Percentiles rank a stretch among this genome's conserved stretches.
Evolutionary conservation across 1,140 invertebrate species (phyloP).

Genomic region (Hestina assimilis): DNA sequence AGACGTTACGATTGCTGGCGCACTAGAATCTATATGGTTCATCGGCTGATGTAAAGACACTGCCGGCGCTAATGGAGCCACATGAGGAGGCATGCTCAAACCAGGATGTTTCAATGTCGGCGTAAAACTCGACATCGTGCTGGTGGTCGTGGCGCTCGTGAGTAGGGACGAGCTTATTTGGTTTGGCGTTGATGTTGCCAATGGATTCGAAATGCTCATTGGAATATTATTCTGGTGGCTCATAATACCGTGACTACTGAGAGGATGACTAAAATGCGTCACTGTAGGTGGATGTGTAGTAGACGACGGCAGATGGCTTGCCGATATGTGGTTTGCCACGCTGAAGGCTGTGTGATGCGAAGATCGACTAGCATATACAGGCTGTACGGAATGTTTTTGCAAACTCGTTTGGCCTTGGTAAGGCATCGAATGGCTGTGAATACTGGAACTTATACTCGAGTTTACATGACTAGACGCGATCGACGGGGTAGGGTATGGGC

Average conservation of each 20-base stretch:
- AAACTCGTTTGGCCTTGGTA: slow-evolving; percentile 70
- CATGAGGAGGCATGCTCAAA: slow-evolving; percentile 44
- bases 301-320: slow-evolving; percentile 48
- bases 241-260: slow-evolving; percentile 62
- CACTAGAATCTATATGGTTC: slow-evolving; percentile 52
- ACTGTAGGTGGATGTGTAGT: slow-evolving; percentile 40
- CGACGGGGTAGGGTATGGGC: slow-evolving; percentile 55
- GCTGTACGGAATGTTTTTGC: slow-evolving; percentile 70
- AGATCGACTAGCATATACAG: slow-evolving; percentile 55
- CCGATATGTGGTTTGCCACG: slow-evolving; percentile 58
- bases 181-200: slow-evolving; percentile 51
- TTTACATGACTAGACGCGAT: slow-evolving; percentile 75
- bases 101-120: slow-evolving; percentile 56
- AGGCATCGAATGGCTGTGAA: slow-evolving; percentile 61
- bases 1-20: slow-evolving; percentile 40
- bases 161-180: slow-evolving; percentile 48
- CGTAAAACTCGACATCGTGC: slow-evolving; percentile 53
- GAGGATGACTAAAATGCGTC: slow-evolving; percentile 48
- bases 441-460: slow-evolving; percentile 71
- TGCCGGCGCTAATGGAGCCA: slow-evolving; percentile 38
- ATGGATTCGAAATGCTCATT: slow-evolving; percentile 44
- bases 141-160: slow-evolving; percentile 48
- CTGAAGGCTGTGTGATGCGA: slow-evolving; percentile 65
- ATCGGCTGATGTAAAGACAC: slow-evolving; percentile 46
- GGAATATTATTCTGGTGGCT: slow-evolving; percentile 51